phyloP scores from a whole-genome alignment of 2,888 invertebrate genomes.

The Lasioglossum figueresi region DNA sequence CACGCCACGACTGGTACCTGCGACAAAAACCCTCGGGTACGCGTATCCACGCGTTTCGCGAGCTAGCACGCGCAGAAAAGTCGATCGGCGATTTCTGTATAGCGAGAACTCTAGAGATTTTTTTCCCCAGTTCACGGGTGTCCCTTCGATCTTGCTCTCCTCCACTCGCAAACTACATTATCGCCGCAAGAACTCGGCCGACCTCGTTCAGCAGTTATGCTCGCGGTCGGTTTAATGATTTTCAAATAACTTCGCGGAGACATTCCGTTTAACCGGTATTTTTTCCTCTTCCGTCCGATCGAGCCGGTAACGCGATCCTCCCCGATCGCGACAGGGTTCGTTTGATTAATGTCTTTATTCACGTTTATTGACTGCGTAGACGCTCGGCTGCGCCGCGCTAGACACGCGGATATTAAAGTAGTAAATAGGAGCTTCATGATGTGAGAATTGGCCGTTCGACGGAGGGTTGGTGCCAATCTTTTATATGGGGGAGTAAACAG shows the following conservation, averaged over 20 bases:
- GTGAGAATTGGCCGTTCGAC: slow-evolving; percentile 19
- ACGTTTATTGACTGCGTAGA: slow-evolving; percentile 14
- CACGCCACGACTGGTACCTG: slow-evolving; percentile 42
- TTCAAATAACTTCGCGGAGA: slow-evolving; percentile 25
- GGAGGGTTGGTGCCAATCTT: neutral
- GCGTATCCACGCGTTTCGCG: slow-evolving; percentile 28
- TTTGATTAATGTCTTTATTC: slow-evolving; percentile 48
- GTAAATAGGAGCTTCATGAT: slow-evolving; percentile 37
- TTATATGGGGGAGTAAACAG: neutral
- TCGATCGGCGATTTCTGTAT: slow-evolving; percentile 38
- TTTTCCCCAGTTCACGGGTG: neutral
- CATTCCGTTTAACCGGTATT: slow-evolving; percentile 26
- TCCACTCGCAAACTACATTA: slow-evolving; percentile 8
- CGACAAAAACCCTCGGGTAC: slow-evolving; percentile 20
- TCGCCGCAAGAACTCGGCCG: slow-evolving; percentile 25
- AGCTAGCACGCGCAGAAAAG: slow-evolving; percentile 25
- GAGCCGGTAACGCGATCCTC: slow-evolving; percentile 21
- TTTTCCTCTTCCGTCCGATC: slow-evolving; percentile 6
- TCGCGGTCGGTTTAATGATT: slow-evolving; percentile 26
- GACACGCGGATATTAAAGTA: slow-evolving; percentile 33
- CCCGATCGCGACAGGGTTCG: neutral
- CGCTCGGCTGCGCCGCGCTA: neutral
- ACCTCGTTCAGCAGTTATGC: slow-evolving; percentile 4
- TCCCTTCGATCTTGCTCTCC: neutral
- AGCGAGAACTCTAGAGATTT: neutral